Conservation (phyloP, 2,888 invertebrate species). For the Dynastes tityus region DNA sequence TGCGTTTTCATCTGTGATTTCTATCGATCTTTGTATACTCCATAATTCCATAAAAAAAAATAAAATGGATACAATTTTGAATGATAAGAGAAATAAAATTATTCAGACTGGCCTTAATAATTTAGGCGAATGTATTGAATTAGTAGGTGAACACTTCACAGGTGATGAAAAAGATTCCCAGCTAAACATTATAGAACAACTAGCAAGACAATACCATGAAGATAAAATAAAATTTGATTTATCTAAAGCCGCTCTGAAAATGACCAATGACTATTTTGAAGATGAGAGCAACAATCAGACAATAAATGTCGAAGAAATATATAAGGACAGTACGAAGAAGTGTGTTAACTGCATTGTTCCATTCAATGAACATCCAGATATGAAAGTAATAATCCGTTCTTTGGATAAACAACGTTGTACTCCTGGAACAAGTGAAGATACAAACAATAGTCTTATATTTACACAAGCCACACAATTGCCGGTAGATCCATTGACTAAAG, state of each 20-base stretch:
- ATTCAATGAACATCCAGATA: constrained; percentile 27
- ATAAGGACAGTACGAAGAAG: constrained; percentile 17
- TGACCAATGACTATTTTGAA: constrained; percentile 33
- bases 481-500: constrained; percentile 42
- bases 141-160: constrained; percentile 25
- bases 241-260: constrained; percentile 4
- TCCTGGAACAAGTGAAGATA: constrained; percentile 12
- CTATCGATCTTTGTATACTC: too few species aligned
- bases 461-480: constrained; percentile 20
- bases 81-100: constrained; percentile 17
- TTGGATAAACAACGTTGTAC: background rate
- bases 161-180: constrained; percentile 28
- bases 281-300: constrained; percentile 15
- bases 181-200: constrained; percentile 16
- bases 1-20: too few species aligned
- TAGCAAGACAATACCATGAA: constrained; percentile 40
- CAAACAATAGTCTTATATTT: constrained; percentile 10
- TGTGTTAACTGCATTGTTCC: background rate
- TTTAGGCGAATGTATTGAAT: constrained; percentile 25
- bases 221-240: constrained; percentile 10
- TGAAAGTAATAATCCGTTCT: constrained; percentile 8
- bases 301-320: constrained; percentile 18
- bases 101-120: constrained; percentile 26
- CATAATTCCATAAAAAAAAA: too few species aligned
- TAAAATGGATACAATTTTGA: constrained; percentile 9